These are phyloP conservation scores for Peromyscus nudipes DNA, from an alignment of 2,797 vertebrate genomes.

Conservation along the genomic window DNA sequence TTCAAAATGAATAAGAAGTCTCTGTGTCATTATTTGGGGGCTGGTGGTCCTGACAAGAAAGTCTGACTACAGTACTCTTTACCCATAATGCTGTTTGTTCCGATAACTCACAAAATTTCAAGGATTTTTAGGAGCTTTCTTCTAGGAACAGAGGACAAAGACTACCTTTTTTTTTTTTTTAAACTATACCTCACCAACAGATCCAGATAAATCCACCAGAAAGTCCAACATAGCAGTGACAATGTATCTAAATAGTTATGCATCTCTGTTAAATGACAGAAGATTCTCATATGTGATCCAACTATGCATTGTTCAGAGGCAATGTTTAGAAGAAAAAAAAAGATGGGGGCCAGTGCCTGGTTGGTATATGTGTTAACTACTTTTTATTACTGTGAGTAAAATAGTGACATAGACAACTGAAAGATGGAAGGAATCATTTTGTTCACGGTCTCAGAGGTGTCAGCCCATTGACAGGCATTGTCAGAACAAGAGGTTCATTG, in stretches of 20 bases:
- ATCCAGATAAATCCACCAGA: neutral
- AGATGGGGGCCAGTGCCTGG: neutral
- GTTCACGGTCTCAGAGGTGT: neutral
- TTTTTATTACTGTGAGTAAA: neutral
- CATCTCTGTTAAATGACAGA: neutral
- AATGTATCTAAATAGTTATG: neutral
- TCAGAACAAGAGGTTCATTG: too few species aligned
- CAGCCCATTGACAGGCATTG: too few species aligned
- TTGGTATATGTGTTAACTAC: neutral
- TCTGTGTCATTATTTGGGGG: too few species aligned
- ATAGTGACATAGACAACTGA: neutral
- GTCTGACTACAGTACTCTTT: neutral
- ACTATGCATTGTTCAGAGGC: neutral
- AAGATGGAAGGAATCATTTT: neutral
- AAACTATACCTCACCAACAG: neutral
- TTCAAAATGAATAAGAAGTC: too few species aligned
- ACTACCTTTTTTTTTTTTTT: neutral
- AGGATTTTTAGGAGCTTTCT: neutral
- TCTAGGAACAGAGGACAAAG: neutral
- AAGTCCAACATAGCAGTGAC: neutral
- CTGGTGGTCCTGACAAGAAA: too few species aligned
- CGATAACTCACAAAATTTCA: neutral
- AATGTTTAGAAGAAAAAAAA: constrained; percentile 15
- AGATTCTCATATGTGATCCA: neutral
- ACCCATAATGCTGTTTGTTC: neutral